Conservation (phyloP, 2,113 vertebrate genomes). For the Origma solitaria region DNA sequence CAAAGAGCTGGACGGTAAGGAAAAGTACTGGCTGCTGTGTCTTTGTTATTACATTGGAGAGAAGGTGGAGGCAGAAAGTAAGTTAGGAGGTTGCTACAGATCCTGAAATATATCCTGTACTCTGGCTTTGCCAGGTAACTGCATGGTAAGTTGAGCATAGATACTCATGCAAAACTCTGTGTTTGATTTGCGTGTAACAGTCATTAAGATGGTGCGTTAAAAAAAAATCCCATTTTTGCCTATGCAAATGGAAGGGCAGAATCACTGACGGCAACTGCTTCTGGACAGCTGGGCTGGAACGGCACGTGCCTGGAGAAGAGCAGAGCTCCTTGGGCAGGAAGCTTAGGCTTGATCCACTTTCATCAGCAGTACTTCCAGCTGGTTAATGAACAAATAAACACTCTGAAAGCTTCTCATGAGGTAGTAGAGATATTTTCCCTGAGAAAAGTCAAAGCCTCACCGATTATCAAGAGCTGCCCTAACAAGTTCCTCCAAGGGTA, state of each 20-base stretch:
- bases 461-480: neutral
- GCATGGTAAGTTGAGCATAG: neutral
- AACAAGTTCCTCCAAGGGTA: neutral
- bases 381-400: neutral
- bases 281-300: neutral
- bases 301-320: neutral
- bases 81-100: neutral
- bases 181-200: neutral
- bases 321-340: neutral
- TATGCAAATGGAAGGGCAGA: neutral
- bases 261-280: fast-evolving
- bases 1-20: neutral
- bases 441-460: neutral
- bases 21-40: slow-evolving; percentile 23
- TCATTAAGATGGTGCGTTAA: neutral
- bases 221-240: neutral
- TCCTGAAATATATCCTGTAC: neutral
- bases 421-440: neutral
- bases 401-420: neutral
- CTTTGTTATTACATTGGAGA: neutral
- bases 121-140: fast-evolving
- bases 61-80: neutral
- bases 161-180: neutral
- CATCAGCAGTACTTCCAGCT: neutral
- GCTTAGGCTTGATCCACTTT: neutral